These are phyloP conservation scores for Lineus longissimus DNA, from an alignment of 1,140 invertebrate species.

Conservation along the genomic window DNA sequence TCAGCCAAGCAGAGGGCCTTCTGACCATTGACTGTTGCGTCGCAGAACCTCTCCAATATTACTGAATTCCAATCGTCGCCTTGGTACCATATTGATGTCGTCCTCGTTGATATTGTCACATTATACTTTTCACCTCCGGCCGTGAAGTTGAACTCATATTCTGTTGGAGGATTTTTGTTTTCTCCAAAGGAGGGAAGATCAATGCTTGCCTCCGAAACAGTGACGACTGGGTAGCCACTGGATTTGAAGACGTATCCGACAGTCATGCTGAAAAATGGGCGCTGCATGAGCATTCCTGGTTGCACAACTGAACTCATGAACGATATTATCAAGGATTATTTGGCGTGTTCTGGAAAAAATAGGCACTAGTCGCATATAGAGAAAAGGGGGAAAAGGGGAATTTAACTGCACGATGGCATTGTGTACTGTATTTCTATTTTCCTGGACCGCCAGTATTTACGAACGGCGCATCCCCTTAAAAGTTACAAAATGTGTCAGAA, in stretches of 20 bases:
- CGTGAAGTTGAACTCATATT: conserved; percentile 33
- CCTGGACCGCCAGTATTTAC: too few relatives aligned
- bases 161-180: conserved; percentile 24
- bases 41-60: conserved; percentile 36
- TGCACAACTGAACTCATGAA: too few relatives aligned
- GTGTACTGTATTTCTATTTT: too few relatives aligned
- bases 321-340: too few relatives aligned
- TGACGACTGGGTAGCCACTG: conserved; percentile 24
- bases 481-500: too few relatives aligned
- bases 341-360: too few relatives aligned
- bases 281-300: too few relatives aligned
- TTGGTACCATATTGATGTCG: conserved; percentile 34
- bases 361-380: too few relatives aligned
- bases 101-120: conserved; percentile 26
- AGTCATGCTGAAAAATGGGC: conserved; percentile 28
- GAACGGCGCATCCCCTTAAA: too few relatives aligned
- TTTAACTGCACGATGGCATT: too few relatives aligned
- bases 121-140: conserved; percentile 32
- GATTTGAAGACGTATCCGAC: conserved; percentile 37
- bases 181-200: conserved; percentile 35
- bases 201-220: conserved; percentile 30
- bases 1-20: conserved; percentile 36
- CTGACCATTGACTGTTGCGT: conserved; percentile 34
- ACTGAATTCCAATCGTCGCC: conserved; percentile 33
- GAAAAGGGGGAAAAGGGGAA: too few relatives aligned